phyloP scores from a whole-genome alignment of 2,888 invertebrate species.

The Himalopsyche kuldschensis region DNA sequence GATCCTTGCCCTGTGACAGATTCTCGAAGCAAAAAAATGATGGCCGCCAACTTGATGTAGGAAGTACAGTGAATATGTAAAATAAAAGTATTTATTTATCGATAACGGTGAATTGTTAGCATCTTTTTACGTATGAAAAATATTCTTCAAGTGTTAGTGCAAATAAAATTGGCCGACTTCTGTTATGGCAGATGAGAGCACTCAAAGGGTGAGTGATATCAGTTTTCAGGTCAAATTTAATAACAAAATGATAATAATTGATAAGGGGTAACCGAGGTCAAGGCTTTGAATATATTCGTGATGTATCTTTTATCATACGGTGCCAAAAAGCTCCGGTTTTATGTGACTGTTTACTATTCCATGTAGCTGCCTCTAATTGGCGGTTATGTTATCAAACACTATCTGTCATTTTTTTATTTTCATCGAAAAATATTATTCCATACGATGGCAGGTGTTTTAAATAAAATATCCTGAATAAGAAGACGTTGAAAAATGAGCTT shows the following conservation, averaged over 20 bases:
- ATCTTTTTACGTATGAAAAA: not conserved
- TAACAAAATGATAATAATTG: constrained; percentile 6
- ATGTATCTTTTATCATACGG: not conserved
- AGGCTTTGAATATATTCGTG: not conserved
- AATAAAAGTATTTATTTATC: not conserved
- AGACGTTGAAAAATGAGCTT: not conserved
- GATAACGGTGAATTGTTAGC: not conserved
- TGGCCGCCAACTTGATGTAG: constrained; percentile 7
- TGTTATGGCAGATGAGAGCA: constrained; percentile 17
- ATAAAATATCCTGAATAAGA: not conserved
- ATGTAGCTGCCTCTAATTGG: not conserved
- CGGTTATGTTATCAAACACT: not conserved
- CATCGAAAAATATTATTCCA: not conserved
- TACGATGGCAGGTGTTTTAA: not conserved
- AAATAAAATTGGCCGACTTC: not conserved
- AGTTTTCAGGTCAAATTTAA: constrained; percentile 20
- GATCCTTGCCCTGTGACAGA: constrained; percentile 9
- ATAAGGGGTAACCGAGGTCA: not conserved
- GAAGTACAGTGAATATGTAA: constrained; percentile 4
- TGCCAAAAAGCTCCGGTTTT: not conserved
- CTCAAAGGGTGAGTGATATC: constrained; percentile 17
- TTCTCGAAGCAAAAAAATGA: constrained; percentile 11
- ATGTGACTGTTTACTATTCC: not conserved
- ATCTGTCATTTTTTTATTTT: not conserved
- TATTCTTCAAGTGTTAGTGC: not conserved